Evolutionary conservation across 1,140 invertebrate genomes (phyloP), one percentile per base, ranked within the genome.

Genomic region (Telenomus remus): DNA sequence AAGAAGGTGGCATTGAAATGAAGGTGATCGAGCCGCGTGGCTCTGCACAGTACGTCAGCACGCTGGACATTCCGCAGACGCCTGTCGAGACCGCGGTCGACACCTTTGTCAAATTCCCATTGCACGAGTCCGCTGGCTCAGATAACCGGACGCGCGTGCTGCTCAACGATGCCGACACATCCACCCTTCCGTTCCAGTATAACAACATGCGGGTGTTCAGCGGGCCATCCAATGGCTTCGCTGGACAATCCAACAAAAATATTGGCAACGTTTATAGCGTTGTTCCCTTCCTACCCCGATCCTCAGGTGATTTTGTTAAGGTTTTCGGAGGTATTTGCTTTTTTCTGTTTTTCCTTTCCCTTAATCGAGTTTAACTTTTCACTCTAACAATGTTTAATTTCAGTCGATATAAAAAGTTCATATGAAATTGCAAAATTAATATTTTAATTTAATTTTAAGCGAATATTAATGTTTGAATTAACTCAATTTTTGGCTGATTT

Each of bases 31-130:
- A 87, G 63, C 81, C 82, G 0, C 82, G 83, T 51, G 79, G 81
- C 59, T 79, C 81, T 12, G 70, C 78, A 39, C 86, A 87, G 37
- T 91, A 90, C 80, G 90, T 91, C 72, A 89, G 90, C 12, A 90
- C 90, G 27, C 80, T 88, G 8, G 84, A 85, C 15, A 83, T 85
- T 73, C 69, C 78, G 33, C 85, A 85, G 19, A 83, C 81, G 13
- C 81, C 85, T 10, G 85, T 88, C 48, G 86, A 89, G 50, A 81
- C 82, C 4, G 79, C 83, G 11, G 84, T 88, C 57, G 84, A 88
- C 61, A 79, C 81, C 3, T 79, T 80, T 12, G 84, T 87, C 44
- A 83, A 87, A 47, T 88, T 87, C 68, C 83, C 86, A 11, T 60
- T 68, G 27, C 86, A 70, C 79, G 84, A 47, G 80, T 87, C 14